phyloP scores from a whole-genome alignment of 2,888 invertebrate species.

The Athalia cordata region DNA sequence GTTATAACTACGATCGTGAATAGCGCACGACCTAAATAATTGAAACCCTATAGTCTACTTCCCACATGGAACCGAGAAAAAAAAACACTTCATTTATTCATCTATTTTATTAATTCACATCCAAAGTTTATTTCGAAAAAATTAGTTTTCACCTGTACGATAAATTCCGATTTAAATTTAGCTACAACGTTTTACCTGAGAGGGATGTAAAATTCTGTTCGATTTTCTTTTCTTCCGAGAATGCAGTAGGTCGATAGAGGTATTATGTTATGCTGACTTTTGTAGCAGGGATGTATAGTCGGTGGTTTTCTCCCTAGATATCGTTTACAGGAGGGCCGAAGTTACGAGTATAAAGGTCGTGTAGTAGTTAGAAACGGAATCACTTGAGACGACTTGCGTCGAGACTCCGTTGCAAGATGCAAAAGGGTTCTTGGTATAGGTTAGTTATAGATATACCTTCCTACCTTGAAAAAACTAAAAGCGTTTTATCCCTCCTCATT shows the following conservation, averaged over 20 bases:
- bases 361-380: background rate
- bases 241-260: background rate
- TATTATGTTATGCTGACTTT: slow-evolving; percentile 16
- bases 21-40: background rate
- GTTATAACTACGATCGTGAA: background rate
- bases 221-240: slow-evolving; percentile 2
- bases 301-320: slow-evolving; percentile 23
- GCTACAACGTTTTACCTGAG: too few relatives aligned
- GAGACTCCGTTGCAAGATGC: slow-evolving; percentile 24
- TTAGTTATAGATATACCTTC: background rate
- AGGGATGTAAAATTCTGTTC: too few relatives aligned
- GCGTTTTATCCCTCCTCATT: too few relatives aligned
- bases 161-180: too few relatives aligned
- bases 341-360: background rate
- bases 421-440: slow-evolving; percentile 4
- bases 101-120: too few relatives aligned
- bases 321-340: slow-evolving; percentile 27
- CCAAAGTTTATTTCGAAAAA: too few relatives aligned
- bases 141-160: too few relatives aligned
- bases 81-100: too few relatives aligned
- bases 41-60: too few relatives aligned
- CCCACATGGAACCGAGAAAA: too few relatives aligned
- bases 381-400: slow-evolving; percentile 15
- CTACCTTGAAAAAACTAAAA: background rate
- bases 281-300: background rate